Percentiles rank a stretch among this genome's conserved stretches.
Evolutionary conservation across 2,113 vertebrate genomes (phyloP).

Genomic region (Cololabis saira): DNA sequence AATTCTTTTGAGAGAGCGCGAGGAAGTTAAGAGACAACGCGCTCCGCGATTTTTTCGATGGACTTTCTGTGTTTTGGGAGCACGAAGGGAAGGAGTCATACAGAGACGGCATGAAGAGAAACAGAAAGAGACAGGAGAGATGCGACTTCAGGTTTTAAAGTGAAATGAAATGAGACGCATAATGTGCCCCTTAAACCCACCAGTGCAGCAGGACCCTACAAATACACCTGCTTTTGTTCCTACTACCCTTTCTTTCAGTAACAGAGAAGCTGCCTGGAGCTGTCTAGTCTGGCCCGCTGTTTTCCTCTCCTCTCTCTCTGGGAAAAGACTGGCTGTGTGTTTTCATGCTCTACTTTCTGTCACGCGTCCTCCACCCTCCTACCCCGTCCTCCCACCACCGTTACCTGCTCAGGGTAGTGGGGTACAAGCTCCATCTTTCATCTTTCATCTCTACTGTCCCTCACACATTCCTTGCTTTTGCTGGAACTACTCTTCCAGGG

Average conservation of each 20-base stretch:
- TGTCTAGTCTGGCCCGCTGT: slow-evolving; percentile 55
- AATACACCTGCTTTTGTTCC: slow-evolving; percentile 63
- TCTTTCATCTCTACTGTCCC: slow-evolving; percentile 29
- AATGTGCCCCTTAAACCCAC: slow-evolving; percentile 56
- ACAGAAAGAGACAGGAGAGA: slow-evolving; percentile 38
- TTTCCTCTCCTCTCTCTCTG: slow-evolving; percentile 40
- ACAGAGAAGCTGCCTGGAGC: slow-evolving; percentile 50
- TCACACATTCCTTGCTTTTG: slow-evolving; percentile 22
- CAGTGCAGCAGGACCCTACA: slow-evolving; percentile 53
- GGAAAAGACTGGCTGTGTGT: slow-evolving; percentile 30
- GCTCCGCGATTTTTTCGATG: slow-evolving; percentile 18
- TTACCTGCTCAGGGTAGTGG: slow-evolving; percentile 37
- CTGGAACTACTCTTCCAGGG: slow-evolving; percentile 32
- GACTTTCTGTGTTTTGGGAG: slow-evolving; percentile 19
- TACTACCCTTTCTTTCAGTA: slow-evolving; percentile 41
- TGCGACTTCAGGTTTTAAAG: slow-evolving; percentile 40
- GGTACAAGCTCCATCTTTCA: slow-evolving; percentile 38
- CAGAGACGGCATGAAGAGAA: slow-evolving; percentile 44
- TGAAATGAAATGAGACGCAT: slow-evolving; percentile 60
- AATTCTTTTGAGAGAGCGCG: slow-evolving; percentile 5
- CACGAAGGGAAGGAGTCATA: slow-evolving; percentile 23
- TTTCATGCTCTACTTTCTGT: slow-evolving; percentile 63
- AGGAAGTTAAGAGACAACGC: slow-evolving; percentile 10
- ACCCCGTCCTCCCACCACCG: too few species aligned
- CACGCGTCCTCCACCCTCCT: neutral